Evolutionary conservation across 2,888 invertebrate species (phyloP).

Genomic region (Drosophila formosana): DNA sequence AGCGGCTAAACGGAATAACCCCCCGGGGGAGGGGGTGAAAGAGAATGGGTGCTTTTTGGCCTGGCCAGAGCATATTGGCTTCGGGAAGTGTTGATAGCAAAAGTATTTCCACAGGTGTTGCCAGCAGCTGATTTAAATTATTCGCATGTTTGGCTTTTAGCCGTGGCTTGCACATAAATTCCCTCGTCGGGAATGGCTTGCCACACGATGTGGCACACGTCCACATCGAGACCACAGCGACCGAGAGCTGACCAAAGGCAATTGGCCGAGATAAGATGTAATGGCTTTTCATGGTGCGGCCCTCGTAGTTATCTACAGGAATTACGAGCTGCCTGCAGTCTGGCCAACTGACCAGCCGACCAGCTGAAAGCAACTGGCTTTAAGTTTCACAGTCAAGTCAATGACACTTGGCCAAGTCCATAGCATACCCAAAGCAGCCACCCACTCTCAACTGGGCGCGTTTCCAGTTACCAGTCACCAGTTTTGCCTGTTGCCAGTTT

Average conservation of each 20-base stretch:
- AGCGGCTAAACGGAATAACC: slow-evolving; percentile 15
- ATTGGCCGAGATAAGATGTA: slow-evolving; percentile 77
- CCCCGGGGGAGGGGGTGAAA: background rate
- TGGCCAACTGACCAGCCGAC: background rate
- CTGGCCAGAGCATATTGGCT: background rate
- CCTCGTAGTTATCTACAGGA: slow-evolving; percentile 63
- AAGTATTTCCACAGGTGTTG: slow-evolving; percentile 71
- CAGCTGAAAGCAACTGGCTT: slow-evolving; percentile 26
- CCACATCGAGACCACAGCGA: slow-evolving; percentile 6
- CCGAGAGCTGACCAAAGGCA: slow-evolving; percentile 63
- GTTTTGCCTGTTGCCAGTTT: too few species aligned
- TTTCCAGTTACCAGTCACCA: background rate
- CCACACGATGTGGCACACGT: background rate
- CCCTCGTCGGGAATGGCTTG: slow-evolving; percentile 17
- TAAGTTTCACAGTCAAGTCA: slow-evolving; percentile 57
- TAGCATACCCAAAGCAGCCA: slow-evolving; percentile 38
- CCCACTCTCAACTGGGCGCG: slow-evolving; percentile 16
- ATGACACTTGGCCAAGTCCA: slow-evolving; percentile 65
- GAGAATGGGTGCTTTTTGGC: too few species aligned
- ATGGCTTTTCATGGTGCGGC: slow-evolving; percentile 65
- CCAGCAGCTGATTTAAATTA: slow-evolving; percentile 72
- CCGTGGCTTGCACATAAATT: slow-evolving; percentile 64
- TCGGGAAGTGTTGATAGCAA: slow-evolving; percentile 42
- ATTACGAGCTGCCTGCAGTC: slow-evolving; percentile 21
- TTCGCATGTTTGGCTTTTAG: slow-evolving; percentile 67